These are phyloP conservation scores for Oligia latruncula DNA, from an alignment of 2,888 invertebrate genomes.

Conservation along the genomic window DNA sequence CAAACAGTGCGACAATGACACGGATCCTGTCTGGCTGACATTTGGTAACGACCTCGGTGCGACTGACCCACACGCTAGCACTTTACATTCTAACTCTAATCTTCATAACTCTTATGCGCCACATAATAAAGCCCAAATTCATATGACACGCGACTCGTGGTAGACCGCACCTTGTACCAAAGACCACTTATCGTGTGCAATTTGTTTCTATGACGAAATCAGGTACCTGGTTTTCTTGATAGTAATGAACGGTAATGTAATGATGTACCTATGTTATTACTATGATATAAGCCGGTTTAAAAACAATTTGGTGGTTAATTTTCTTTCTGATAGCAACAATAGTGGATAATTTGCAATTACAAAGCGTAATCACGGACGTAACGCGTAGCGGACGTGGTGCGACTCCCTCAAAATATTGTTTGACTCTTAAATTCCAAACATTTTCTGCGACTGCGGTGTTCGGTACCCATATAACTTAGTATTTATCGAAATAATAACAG, in stretches of 20 bases:
- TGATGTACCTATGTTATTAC: constrained; percentile 27
- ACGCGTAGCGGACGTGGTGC: too few relatives aligned
- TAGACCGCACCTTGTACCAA: constrained; percentile 75
- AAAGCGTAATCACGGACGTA: not conserved
- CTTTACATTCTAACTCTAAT: constrained; percentile 72
- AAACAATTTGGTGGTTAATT: constrained; percentile 3
- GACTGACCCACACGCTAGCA: constrained; percentile 80
- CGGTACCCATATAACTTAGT: not conserved
- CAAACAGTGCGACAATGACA: constrained; percentile 74
- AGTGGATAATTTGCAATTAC: not conserved
- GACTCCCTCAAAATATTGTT: not conserved
- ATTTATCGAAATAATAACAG: too few relatives aligned
- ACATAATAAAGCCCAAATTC: constrained; percentile 62
- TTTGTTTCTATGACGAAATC: constrained; percentile 81
- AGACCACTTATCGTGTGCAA: constrained; percentile 76
- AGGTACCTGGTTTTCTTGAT: constrained; percentile 50
- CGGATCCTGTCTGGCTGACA: constrained; percentile 84
- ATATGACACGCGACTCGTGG: constrained; percentile 50
- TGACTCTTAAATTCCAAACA: not conserved
- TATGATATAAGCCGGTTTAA: constrained; percentile 6
- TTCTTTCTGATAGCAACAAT: not conserved
- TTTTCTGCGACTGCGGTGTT: not conserved
- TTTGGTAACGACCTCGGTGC: constrained; percentile 84
- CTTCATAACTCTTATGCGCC: constrained; percentile 64
- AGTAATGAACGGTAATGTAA: constrained; percentile 50